Evolutionary conservation across 2,113 vertebrate genomes (phyloP), one percentile per base, ranked within the genome.

Genomic region (Notothenia coriiceps): DNA sequence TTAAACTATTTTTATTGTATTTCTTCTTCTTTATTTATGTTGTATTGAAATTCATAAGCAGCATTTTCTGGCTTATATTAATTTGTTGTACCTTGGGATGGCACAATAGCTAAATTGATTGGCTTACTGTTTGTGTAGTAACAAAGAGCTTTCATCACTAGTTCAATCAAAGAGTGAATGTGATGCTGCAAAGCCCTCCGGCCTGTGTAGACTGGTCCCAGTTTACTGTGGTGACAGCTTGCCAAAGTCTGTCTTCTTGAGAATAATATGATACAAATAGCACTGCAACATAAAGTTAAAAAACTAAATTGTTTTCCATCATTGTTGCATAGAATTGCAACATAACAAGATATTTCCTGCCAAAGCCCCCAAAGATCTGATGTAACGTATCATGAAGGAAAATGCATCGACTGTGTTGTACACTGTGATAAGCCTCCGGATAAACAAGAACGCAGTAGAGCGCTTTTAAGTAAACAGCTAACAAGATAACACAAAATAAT

Each of bases 401-500:
- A 35, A n/a, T 15, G 46, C 63, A 20, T 25, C 1, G 33, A 71
- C 50, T 10, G 2, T 4, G 35, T 14, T 12, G 4, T 49, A 1
- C 29, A 60, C 7, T 50, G 43, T 51, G 52, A 46, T 18, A 13
- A 20, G 57, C 69, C 18, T 51, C 55, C 29, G 25, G n/a, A 18
- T 20, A 12, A 54, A 17, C 20, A n/a, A 22, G 13, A 20, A 55
- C 2, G 20, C 22, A 52, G 22, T 12, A 15, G 1, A 52, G 22
- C 22, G 49, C 55, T 50, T 35, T 61, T 1, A 52, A 55, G 55
- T 18, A 17, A 33, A 14, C 40, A n/a, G 13, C 51, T 64, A 52
- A 64, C 70, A 70, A 47, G 55, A 69, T 50, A 55, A 56, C 9
- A 46, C 25, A 50, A 4, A 62, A 79, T 43, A 85, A 85, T 79